A percentile compares a stretch with the other conserved stretches of the same genome.
phyloP scores from a whole-genome alignment of 2,888 invertebrate genomes.

The Chloromyia formosa region DNA sequence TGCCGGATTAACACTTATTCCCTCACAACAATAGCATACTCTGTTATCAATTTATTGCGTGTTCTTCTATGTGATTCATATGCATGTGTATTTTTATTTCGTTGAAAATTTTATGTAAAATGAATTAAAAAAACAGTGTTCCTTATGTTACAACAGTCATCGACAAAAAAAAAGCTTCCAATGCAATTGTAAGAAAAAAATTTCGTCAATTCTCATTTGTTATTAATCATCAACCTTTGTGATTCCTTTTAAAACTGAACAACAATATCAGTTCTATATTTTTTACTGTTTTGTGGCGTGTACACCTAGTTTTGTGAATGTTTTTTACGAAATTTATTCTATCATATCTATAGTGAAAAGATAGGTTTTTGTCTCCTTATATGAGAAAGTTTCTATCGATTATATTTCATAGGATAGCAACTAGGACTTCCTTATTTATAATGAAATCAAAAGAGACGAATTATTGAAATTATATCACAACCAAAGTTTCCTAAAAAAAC shows the following conservation, averaged over 20 bases:
- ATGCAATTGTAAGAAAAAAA: too few relatives aligned
- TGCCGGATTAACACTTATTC: not conserved
- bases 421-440: not conserved
- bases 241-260: conserved; percentile 20
- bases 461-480: too few relatives aligned
- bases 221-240: conserved; percentile 29
- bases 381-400: conserved; percentile 7
- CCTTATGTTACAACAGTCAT: too few relatives aligned
- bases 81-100: not conserved
- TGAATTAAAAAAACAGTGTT: too few relatives aligned
- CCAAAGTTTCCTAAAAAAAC: too few relatives aligned
- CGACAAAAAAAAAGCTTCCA: too few relatives aligned
- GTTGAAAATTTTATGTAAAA: too few relatives aligned
- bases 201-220: not conserved
- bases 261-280: not conserved
- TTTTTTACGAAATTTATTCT: conserved; percentile 31
- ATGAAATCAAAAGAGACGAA: too few relatives aligned
- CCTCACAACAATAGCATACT: not conserved
- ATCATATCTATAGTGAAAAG: not conserved
- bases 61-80: not conserved
- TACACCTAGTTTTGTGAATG: conserved; percentile 56
- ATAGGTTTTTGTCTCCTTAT: conserved; percentile 13
- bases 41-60: not conserved
- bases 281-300: conserved; percentile 61
- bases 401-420: conserved; percentile 2